Conservation (phyloP, 37 sponge, comb jelly and placozoan species). For the Spongilla lacustris region DNA sequence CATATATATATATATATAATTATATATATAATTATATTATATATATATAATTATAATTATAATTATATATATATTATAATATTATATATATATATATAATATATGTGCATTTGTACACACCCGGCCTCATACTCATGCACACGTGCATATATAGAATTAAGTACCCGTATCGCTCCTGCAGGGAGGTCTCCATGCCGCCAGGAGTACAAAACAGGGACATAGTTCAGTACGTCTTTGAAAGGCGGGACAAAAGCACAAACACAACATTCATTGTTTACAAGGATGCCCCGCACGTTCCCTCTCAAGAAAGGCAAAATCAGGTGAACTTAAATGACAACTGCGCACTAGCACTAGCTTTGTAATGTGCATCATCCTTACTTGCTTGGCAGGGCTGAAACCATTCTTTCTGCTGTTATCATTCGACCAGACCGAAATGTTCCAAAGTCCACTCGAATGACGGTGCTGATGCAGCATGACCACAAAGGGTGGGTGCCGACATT, state of each 20-base stretch:
- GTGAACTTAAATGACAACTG: not conserved
- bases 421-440: slow-evolving; percentile 63
- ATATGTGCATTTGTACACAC: too few species aligned
- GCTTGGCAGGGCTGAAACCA: slow-evolving; percentile 64
- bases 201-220: not conserved
- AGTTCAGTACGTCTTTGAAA: not conserved
- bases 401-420: slow-evolving; percentile 55
- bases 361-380: not conserved
- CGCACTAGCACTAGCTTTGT: too few species aligned
- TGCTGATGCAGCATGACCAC: slow-evolving; percentile 57
- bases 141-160: too few species aligned
- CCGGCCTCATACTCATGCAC: too few species aligned
- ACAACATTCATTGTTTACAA: not conserved
- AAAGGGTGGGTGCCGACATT: slow-evolving; percentile 76
- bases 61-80: too few species aligned
- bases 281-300: not conserved
- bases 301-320: not conserved
- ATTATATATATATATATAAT: too few species aligned
- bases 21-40: too few species aligned
- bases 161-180: not conserved
- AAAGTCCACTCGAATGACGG: slow-evolving; percentile 47
- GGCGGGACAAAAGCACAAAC: not conserved
- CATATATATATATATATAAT: too few species aligned
- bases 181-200: not conserved
- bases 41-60: too few species aligned